Conservation (phyloP, 1,140 invertebrate species). For the Drosophila parabipectinata region DNA sequence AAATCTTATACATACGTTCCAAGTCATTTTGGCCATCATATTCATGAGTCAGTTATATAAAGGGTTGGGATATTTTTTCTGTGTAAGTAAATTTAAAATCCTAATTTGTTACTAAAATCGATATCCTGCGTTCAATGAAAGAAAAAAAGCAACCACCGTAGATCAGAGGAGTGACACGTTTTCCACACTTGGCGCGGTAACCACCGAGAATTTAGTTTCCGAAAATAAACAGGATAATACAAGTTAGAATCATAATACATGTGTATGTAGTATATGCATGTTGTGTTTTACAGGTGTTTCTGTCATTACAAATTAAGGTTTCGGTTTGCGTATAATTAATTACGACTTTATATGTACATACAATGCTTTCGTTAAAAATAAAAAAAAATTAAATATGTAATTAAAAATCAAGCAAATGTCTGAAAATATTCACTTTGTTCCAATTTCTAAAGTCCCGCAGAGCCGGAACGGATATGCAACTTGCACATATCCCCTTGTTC, state of each 20-base stretch:
- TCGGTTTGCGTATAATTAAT: slow-evolving; percentile 56
- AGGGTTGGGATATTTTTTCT: too few relatives aligned
- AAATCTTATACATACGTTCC: too few relatives aligned
- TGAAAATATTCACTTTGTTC: slow-evolving; percentile 38
- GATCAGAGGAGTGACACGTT: neutral
- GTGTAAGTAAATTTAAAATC: neutral
- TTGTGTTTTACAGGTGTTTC: slow-evolving; percentile 11
- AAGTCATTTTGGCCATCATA: too few relatives aligned
- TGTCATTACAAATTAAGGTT: slow-evolving; percentile 24
- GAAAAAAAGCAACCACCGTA: neutral
- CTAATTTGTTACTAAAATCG: neutral
- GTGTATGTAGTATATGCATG: slow-evolving; percentile 2
- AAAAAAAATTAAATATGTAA: slow-evolving; percentile 27
- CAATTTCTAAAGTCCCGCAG: slow-evolving; percentile 15
- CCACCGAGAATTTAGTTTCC: too few relatives aligned
- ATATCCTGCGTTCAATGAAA: neutral
- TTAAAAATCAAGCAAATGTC: slow-evolving; percentile 38
- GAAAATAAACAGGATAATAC: neutral
- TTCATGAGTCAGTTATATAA: too few relatives aligned
- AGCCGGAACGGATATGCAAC: too few relatives aligned
- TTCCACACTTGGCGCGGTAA: neutral
- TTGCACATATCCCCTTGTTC: too few relatives aligned
- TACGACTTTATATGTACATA: slow-evolving; percentile 64
- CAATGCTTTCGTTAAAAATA: slow-evolving; percentile 58
- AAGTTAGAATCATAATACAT: slow-evolving; percentile 3